Evolutionary conservation across 2,888 invertebrate species (phyloP).

Genomic region (Polyommatus iphigenia): DNA sequence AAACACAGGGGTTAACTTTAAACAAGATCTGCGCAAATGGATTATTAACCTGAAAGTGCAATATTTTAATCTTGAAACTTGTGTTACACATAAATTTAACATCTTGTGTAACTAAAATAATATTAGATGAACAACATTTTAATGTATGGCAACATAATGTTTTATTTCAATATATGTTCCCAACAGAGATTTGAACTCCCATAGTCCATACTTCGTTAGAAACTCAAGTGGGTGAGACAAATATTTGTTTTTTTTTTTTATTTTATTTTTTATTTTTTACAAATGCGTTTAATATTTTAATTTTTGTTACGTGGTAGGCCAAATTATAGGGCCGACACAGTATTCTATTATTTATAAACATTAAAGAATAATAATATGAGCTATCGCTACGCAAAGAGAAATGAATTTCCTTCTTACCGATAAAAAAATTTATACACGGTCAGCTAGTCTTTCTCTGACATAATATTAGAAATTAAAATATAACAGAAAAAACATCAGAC

Average conservation of each 20-base stretch:
- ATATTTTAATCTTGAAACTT: no score
- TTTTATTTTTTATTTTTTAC: not conserved
- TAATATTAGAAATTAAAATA: not conserved
- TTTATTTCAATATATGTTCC: no score
- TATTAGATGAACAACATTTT: no score
- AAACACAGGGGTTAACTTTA: no score
- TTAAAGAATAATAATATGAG: not conserved
- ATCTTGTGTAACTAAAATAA: no score
- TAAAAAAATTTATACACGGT: not conserved
- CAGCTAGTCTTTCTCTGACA: not conserved
- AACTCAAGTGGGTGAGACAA: not conserved
- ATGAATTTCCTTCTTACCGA: not conserved
- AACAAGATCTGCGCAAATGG: no score
- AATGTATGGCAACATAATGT: no score
- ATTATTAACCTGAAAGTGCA: no score
- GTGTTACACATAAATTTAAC: no score
- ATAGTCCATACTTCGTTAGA: not conserved
- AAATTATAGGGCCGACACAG: not conserved
- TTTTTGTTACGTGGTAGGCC: not conserved
- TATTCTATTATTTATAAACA: not conserved
- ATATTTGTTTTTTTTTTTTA: no score
- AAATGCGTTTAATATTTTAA: not conserved
- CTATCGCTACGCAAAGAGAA: not conserved
- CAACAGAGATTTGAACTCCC: no score
- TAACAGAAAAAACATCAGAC: not conserved